phyloP scores from a whole-genome alignment of 2,113 vertebrate genomes.

The Ictidomys tridecemlineatus region DNA sequence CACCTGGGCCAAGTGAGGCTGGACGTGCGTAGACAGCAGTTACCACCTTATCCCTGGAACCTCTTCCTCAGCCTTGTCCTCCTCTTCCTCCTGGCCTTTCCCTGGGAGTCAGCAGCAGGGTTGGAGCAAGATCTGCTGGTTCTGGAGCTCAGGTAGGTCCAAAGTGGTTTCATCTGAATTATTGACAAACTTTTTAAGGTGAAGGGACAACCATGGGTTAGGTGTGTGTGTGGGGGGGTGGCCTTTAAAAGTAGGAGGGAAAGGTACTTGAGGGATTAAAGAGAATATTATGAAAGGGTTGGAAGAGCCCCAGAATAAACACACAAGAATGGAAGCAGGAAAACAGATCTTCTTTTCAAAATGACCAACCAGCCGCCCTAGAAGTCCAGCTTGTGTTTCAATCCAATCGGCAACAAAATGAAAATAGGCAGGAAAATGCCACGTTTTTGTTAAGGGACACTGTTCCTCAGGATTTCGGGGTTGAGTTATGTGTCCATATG shows the following conservation, averaged over 20 bases:
- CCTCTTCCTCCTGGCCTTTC: neutral
- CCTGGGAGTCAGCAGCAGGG: neutral
- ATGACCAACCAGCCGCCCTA: neutral
- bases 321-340: neutral
- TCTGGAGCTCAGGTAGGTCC: slow-evolving; percentile 70
- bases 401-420: neutral
- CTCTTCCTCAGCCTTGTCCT: neutral
- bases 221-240: neutral
- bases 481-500: neutral
- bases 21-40: neutral
- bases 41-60: neutral
- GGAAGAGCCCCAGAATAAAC: slow-evolving; percentile 54
- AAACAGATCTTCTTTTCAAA: slow-evolving; percentile 17
- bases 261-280: neutral
- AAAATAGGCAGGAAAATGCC: neutral
- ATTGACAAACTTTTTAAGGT: neutral
- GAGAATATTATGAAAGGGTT: neutral
- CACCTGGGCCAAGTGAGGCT: neutral
- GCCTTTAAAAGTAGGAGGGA: neutral
- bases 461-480: neutral
- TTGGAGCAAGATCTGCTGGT: neutral
- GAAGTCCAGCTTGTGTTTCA: neutral
- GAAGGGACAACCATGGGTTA: neutral
- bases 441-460: neutral
- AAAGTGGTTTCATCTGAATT: slow-evolving; percentile 24